Base-by-base conservation (phyloP, 2,797 vertebrate genomes). In the Kryptopterus vitreolus region DNA sequence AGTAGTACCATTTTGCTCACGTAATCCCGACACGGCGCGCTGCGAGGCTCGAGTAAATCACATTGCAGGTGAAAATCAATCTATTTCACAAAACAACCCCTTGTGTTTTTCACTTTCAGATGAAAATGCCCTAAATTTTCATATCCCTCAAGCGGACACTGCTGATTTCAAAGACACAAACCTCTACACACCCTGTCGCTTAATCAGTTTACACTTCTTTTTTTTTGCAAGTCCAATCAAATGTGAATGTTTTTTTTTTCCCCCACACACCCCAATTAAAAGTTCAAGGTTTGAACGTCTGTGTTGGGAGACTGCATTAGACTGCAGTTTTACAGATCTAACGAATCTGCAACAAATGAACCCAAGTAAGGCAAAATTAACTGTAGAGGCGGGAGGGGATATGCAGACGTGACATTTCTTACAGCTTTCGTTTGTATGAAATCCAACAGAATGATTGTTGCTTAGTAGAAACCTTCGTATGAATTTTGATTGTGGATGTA, bases 101-200 rank as follows among this genome's bases (percentile, higher is more conserved):
- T 6, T 58, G n/a, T 24, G 11, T 33, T 72, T 73, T 57, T 57
- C 24, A 8, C 12, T 38, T 72, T 31, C 20, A 12, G 18, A 71
- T 71, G 53, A 52, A 68, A 71, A 71, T 52, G 52, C 20, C 22
- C n/a, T 33, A 38, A 58, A 58, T 58, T 55, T n/a, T 38, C 29
- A 33, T 53, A 71, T 53, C 33, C 10, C 20, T 33, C 43, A 50
- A 70, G 46, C 12, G 13, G 38, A 66, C 22, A 13, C 24, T 70
- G 46, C 46, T 70, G 8, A 31, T 71, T 22, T 71, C n/a, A 71
- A 33, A 20, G 15, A 18, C 1, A 16, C 24, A 16, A 12, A 1
- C 2, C 65, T 68, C 38, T 5, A 15, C 26, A 26, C 22, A 43
- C 38, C 13, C 43, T 20, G 15, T 29, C 6, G 2, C n/a, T 29